Base-by-base conservation (phyloP, 1,140 invertebrate genomes). In the Charaxes varanes region DNA sequence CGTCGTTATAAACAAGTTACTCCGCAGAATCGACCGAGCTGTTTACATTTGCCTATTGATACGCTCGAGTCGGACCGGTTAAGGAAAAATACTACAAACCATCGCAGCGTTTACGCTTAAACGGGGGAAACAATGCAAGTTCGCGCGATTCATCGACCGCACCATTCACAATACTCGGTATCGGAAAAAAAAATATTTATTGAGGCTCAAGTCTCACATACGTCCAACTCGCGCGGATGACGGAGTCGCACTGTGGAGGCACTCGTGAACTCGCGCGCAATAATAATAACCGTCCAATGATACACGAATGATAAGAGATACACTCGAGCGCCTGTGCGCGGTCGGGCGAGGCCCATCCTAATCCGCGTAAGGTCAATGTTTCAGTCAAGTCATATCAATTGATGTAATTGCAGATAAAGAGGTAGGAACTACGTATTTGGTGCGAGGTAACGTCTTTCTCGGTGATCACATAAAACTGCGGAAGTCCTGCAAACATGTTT, bases 311-410 rank as follows among this genome's bases (percentile, higher is more conserved):
- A 70, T 73, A 73, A 71, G 36, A 53, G 48, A 46, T 47, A 41
- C 24, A 47, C 22, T n/a, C n/a, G 35, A 32, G 33, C 42, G 23
- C 35, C 30, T 44, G 35, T n/a, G n/a, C n/a, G n/a, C 45, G 12
- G 38, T 46, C 48, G 54, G 45, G 43, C 49, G 55, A 46, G 47
- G 41, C 45, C 24, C 37, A 31, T 28, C 47, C 41, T 71, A 66
- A 69, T 63, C 64, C 63, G 55, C 57, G 41, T 62, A 78, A 76
- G 74, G 74, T 79, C 74, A 79, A 79, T 74, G 74, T 74, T 79
- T 79, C 58, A 62, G 59, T 71, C 62, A 65, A 72, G 68, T 72
- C 64, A 65, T 49, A 38, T 19, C 65, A 68, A 72, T 68, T 72
- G 66, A 45, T 57, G 57, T 54, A 68, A 74, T 74, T 66, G 37